phyloP scores from a whole-genome alignment of 2,888 invertebrate genomes.

The Branchipolynoe longqiensis region DNA sequence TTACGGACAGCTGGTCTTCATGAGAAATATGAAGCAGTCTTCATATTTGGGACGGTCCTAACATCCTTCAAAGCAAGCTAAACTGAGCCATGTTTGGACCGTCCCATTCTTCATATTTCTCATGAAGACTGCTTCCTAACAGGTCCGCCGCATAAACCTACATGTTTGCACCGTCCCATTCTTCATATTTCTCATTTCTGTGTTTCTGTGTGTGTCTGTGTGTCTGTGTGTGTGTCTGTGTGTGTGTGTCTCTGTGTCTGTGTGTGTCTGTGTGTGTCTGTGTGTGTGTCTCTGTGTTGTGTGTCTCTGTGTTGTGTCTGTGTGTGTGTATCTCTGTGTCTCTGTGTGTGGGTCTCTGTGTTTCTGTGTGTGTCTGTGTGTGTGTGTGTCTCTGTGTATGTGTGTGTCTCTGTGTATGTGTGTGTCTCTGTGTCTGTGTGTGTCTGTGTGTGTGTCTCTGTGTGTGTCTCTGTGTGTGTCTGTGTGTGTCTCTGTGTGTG shows the following conservation, averaged over 20 bases:
- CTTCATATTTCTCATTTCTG: too few relatives aligned
- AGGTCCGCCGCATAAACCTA: too few relatives aligned
- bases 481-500: background rate
- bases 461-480: background rate
- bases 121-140: too few relatives aligned
- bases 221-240: background rate
- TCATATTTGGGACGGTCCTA: too few relatives aligned
- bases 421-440: background rate
- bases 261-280: background rate
- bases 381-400: background rate
- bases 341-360: background rate
- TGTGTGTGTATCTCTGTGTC: background rate
- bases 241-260: background rate
- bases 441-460: background rate
- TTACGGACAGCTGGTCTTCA: too few relatives aligned
- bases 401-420: background rate
- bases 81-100: too few relatives aligned
- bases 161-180: too few relatives aligned
- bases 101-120: too few relatives aligned
- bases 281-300: background rate
- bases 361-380: background rate
- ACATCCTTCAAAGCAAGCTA: too few relatives aligned
- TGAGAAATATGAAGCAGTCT: too few relatives aligned
- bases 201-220: too few relatives aligned
- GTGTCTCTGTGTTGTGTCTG: background rate